Conservation (phyloP, 2,113 vertebrate species). For the Pipra filicauda region DNA sequence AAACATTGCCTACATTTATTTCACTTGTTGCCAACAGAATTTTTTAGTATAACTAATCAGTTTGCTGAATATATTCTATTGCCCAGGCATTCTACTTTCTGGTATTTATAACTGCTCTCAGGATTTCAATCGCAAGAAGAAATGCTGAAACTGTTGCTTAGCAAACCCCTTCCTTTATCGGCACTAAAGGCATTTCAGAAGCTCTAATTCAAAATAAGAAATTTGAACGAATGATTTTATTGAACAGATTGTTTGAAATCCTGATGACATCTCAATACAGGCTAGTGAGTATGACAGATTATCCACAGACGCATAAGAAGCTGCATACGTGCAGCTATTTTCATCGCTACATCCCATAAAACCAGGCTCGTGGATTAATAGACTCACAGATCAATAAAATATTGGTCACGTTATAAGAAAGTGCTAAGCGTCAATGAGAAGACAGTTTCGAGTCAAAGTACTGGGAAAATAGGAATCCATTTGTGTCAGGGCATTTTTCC, state of each 20-base stretch:
- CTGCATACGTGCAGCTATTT: background rate
- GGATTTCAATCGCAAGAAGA: background rate
- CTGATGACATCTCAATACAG: background rate
- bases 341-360: background rate
- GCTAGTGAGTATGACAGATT: background rate
- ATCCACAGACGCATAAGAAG: background rate
- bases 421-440: background rate
- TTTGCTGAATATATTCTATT: background rate
- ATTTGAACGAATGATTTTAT: background rate
- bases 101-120: background rate
- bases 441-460: background rate
- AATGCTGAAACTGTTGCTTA: slow-evolving; percentile 33
- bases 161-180: background rate
- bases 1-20: background rate
- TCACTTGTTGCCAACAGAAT: background rate
- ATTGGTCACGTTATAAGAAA: background rate
- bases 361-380: background rate
- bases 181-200: background rate
- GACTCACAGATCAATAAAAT: background rate
- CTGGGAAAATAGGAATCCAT: background rate
- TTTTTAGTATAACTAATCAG: background rate
- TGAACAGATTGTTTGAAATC: background rate
- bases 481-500: background rate
- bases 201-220: background rate
- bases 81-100: background rate